A percentile compares a stretch with the other conserved stretches of the same genome.
Evolutionary conservation across 2,797 vertebrate species (phyloP).

Genomic region (Enoplosus armatus): DNA sequence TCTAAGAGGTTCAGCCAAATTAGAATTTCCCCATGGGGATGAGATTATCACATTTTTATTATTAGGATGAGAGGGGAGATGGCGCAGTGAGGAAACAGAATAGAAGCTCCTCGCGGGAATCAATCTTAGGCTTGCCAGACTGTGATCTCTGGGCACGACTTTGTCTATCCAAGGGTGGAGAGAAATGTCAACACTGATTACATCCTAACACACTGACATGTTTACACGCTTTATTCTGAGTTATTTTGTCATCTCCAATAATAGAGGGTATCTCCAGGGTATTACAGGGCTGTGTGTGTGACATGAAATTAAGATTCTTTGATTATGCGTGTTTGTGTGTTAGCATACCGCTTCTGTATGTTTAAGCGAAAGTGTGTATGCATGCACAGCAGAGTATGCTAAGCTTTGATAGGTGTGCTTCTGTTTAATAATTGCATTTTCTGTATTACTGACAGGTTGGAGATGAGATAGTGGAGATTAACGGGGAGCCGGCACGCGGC

Average conservation of each 20-base stretch:
- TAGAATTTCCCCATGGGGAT: constrained; percentile 20
- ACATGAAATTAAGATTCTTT: constrained; percentile 33
- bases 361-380: constrained; percentile 6
- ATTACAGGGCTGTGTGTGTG: constrained; percentile 9
- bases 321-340: constrained; percentile 27
- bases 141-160: constrained; percentile 65
- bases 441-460: constrained; percentile 88
- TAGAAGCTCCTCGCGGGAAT: constrained; percentile 45
- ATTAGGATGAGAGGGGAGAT: constrained; percentile 30
- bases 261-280: constrained; percentile 57
- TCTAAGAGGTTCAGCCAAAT: constrained; percentile 17
- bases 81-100: constrained; percentile 19
- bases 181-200: constrained; percentile 66
- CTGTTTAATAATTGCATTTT: constrained; percentile 40
- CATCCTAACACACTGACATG: constrained; percentile 58
- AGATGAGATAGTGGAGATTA: constrained; percentile 99
- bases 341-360: not conserved
- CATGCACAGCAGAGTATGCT: not conserved
- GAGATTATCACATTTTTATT: constrained; percentile 48
- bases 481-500: constrained; percentile 96
- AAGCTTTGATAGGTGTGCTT: not conserved
- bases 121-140: constrained; percentile 46
- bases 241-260: constrained; percentile 69
- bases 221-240: constrained; percentile 60
- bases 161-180: constrained; percentile 59